Conservation (phyloP, 92 coral and sea anemone species). For the Zoanthus sociatus region DNA sequence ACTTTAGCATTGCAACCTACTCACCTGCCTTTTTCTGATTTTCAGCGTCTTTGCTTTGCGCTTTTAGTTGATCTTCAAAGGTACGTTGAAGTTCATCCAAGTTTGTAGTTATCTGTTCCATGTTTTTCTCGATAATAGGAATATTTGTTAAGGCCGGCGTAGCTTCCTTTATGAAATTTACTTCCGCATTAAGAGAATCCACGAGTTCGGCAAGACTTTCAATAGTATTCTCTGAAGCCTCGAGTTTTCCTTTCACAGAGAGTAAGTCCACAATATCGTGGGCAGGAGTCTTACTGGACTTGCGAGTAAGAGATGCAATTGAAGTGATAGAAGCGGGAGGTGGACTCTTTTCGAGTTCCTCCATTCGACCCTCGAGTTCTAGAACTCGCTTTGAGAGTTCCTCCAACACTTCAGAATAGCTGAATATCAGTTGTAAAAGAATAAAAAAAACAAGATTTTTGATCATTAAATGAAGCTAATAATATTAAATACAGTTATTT, state of each 20-base stretch:
- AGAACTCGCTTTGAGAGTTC: conserved; percentile 69
- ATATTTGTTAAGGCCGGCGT: conserved; percentile 29
- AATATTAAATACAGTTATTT: too few species aligned
- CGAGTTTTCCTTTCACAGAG: conserved; percentile 80
- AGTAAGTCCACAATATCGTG: conserved; percentile 89
- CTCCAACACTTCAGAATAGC: conserved; percentile 56
- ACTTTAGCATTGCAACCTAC: too few species aligned
- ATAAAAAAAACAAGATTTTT: too few species aligned
- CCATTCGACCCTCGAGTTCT: conserved; percentile 83
- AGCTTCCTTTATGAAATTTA: conserved; percentile 65
- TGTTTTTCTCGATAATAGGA: not conserved
- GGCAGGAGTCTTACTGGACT: conserved; percentile 90
- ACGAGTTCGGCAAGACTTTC: conserved; percentile 86
- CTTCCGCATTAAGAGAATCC: conserved; percentile 76
- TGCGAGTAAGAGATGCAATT: conserved; percentile 79
- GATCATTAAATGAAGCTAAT: too few species aligned
- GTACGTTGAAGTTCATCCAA: conserved; percentile 11
- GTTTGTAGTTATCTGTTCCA: conserved; percentile 9
- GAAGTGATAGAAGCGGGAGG: conserved; percentile 53
- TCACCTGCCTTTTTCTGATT: not conserved
- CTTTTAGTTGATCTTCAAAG: conserved; percentile 15
- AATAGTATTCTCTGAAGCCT: conserved; percentile 81
- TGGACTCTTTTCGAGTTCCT: conserved; percentile 66
- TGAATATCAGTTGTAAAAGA: not conserved
- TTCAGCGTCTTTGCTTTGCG: not conserved